Evolutionary conservation across 2,113 vertebrate species (phyloP).

Genomic region (Dryoscopus gambensis): DNA sequence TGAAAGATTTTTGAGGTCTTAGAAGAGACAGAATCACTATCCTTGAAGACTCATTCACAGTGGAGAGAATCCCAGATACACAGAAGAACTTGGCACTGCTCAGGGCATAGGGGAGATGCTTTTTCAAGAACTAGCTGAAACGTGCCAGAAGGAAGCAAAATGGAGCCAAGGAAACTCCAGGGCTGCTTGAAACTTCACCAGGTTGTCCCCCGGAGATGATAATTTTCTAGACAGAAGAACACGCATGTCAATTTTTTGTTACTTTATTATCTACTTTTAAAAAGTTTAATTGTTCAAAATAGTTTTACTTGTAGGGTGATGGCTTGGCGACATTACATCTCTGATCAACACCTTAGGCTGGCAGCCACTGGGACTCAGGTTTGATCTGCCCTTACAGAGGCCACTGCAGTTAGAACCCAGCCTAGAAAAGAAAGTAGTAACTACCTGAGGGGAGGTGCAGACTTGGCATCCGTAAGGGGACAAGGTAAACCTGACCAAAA

Average conservation of each 20-base stretch:
- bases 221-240: background rate
- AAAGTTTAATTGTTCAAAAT: background rate
- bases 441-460: background rate
- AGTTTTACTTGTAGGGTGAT: background rate
- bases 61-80: background rate
- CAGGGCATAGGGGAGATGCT: background rate
- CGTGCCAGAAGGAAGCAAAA: background rate
- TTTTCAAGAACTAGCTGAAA: background rate
- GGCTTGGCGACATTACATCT: background rate
- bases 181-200: background rate
- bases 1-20: background rate
- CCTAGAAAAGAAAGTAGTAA: background rate
- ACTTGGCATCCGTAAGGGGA: background rate
- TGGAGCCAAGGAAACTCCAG: background rate
- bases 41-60: background rate
- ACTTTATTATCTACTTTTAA: background rate
- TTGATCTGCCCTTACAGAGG: background rate
- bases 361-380: background rate
- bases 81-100: background rate
- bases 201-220: background rate
- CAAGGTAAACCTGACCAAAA: background rate
- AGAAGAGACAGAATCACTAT: background rate
- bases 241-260: background rate
- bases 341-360: background rate
- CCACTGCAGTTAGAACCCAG: background rate